These are phyloP conservation scores for Opisthocomus hoazin DNA, from an alignment of 2,113 vertebrate species.

Conservation along the genomic window DNA sequence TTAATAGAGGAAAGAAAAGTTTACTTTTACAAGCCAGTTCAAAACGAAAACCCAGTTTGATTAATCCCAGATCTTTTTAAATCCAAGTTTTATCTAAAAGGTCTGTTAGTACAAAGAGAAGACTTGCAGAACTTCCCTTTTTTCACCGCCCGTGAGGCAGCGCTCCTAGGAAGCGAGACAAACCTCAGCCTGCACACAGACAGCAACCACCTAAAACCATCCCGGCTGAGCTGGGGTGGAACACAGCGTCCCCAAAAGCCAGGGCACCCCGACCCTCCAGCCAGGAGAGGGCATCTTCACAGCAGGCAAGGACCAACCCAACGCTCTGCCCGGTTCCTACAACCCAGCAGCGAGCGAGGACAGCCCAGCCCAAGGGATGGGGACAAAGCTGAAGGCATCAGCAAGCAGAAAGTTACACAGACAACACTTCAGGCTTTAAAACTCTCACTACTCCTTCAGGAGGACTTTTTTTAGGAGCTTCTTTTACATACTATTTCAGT, in stretches of 20 bases:
- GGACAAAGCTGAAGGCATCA: background rate
- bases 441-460: background rate
- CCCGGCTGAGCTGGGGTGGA: background rate
- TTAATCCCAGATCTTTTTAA: slow-evolving; percentile 12
- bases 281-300: slow-evolving; percentile 20
- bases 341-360: background rate
- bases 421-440: background rate
- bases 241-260: background rate
- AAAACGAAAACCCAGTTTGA: background rate
- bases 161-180: background rate
- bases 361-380: background rate
- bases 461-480: background rate
- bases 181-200: background rate
- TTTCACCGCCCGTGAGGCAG: background rate
- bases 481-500: background rate
- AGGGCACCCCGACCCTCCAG: rapidly evolving
- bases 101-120: background rate
- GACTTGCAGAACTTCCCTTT: background rate
- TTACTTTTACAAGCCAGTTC: background rate
- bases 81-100: background rate
- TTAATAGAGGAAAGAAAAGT: background rate
- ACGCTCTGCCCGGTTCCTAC: rapidly evolving
- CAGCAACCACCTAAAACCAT: background rate
- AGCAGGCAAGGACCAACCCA: background rate
- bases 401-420: background rate